A percentile compares a stretch with the other conserved stretches of the same genome.
phyloP scores from a whole-genome alignment of 2,113 vertebrate genomes.

The Pogonocichla stellata region DNA sequence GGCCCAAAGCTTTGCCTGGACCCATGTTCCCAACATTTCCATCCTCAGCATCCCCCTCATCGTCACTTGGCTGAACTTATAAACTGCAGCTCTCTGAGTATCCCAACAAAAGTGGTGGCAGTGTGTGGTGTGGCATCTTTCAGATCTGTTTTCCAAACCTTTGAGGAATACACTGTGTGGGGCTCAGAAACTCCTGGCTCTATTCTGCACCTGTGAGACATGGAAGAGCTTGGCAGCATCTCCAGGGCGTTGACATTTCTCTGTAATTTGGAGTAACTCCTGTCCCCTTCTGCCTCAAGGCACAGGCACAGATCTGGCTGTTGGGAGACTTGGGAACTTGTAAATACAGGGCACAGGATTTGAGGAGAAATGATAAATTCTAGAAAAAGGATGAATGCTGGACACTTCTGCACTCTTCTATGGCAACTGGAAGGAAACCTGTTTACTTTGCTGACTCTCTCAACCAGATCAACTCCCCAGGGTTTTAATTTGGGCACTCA shows the following conservation, averaged over 20 bases:
- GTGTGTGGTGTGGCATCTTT: not conserved
- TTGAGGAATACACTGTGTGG: not conserved
- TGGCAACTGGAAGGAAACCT: not conserved
- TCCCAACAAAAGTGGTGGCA: not conserved
- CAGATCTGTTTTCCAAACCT: not conserved
- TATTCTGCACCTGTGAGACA: accelerated
- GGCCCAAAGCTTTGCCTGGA: constrained; percentile 33
- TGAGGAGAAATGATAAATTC: not conserved
- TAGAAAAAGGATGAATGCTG: not conserved
- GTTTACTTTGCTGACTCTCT: not conserved
- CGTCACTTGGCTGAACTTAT: constrained; percentile 32
- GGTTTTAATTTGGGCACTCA: not conserved
- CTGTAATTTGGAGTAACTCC: not conserved
- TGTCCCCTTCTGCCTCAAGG: not conserved
- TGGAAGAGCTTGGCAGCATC: not conserved
- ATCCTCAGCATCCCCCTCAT: constrained; percentile 28
- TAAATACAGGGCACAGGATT: not conserved
- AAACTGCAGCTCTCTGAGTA: not conserved
- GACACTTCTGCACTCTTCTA: not conserved
- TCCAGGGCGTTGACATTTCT: not conserved
- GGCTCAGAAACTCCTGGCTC: not conserved
- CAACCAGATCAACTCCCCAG: not conserved
- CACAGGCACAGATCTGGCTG: not conserved
- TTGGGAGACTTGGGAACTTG: not conserved
- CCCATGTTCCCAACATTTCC: not conserved